Evolutionary conservation across 2,113 vertebrate genomes (phyloP).

Genomic region (Chaetura pelagica): DNA sequence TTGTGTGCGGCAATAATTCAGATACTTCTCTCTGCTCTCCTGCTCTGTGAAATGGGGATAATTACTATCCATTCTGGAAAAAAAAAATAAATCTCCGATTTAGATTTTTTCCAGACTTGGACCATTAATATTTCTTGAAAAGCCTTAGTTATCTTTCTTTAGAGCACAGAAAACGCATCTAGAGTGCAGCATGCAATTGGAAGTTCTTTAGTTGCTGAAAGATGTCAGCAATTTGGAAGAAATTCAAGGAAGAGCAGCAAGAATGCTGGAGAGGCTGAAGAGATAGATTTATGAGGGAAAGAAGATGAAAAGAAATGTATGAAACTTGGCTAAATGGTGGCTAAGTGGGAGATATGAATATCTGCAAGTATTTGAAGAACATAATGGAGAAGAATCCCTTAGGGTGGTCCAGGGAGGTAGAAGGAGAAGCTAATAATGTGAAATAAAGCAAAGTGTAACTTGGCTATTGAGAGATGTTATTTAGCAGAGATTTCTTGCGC

Average conservation of each 20-base stretch:
- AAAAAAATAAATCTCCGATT: neutral
- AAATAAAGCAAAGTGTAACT: neutral
- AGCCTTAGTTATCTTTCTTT: slow-evolving; percentile 26
- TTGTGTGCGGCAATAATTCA: neutral
- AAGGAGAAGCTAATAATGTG: neutral
- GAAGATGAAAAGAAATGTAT: slow-evolving; percentile 59
- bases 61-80: neutral
- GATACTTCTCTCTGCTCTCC: neutral
- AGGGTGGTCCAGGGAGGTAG: slow-evolving; percentile 43
- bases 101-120: slow-evolving; percentile 19
- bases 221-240: slow-evolving; percentile 58
- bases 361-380: slow-evolving; percentile 43
- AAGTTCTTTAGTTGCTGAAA: slow-evolving; percentile 33
- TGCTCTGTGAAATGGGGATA: neutral
- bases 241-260: slow-evolving; percentile 39
- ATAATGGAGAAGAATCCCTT: neutral
- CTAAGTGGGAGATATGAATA: slow-evolving; percentile 54
- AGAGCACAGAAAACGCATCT: slow-evolving; percentile 19
- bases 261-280: slow-evolving; percentile 45
- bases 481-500: neutral
- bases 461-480: neutral
- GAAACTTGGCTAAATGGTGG: slow-evolving; percentile 43
- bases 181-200: slow-evolving; percentile 33
- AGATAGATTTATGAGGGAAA: slow-evolving; percentile 47
- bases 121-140: slow-evolving; percentile 49